Evolutionary conservation across 2,888 invertebrate species (phyloP).

Genomic region (Drosophila mayaguana): DNA sequence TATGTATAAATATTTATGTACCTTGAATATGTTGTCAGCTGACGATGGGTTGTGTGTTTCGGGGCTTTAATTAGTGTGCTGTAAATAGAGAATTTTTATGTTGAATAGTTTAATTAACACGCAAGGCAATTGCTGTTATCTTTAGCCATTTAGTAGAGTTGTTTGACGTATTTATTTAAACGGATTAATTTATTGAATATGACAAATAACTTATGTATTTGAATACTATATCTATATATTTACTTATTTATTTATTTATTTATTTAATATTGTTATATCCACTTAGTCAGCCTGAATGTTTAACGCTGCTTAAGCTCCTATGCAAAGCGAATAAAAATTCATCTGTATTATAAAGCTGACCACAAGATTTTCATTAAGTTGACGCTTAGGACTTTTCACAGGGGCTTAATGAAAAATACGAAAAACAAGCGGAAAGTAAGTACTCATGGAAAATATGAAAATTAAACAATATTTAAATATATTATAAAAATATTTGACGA

Average conservation of each 20-base stretch:
- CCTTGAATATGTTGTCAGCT: constrained; percentile 1
- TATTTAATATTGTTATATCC: constrained; percentile 59
- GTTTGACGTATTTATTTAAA: constrained; percentile 39
- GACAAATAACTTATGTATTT: constrained; percentile 28
- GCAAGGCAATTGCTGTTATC: constrained; percentile 48
- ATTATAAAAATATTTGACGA: background rate
- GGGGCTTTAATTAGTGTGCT: constrained; percentile 66
- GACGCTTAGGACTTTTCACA: background rate
- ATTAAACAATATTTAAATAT: background rate
- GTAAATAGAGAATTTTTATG: constrained; percentile 67
- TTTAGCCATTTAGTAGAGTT: constrained; percentile 75
- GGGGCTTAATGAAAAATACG: background rate
- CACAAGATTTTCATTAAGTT: constrained; percentile 6
- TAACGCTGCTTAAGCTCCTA: constrained; percentile 46
- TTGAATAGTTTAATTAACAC: constrained; percentile 69
- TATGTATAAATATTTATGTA: constrained; percentile 18
- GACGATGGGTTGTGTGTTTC: constrained; percentile 24
- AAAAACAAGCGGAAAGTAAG: background rate
- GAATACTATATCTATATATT: background rate
- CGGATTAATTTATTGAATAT: constrained; percentile 48
- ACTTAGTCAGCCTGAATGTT: constrained; percentile 50
- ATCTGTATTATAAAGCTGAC: constrained; percentile 4
- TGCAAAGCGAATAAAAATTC: constrained; percentile 59
- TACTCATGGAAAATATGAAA: background rate
- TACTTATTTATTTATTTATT: constrained; percentile 43